Evolutionary conservation across 2,797 vertebrate genomes (phyloP).

Genomic region (Rhabdophis nuchalis): DNA sequence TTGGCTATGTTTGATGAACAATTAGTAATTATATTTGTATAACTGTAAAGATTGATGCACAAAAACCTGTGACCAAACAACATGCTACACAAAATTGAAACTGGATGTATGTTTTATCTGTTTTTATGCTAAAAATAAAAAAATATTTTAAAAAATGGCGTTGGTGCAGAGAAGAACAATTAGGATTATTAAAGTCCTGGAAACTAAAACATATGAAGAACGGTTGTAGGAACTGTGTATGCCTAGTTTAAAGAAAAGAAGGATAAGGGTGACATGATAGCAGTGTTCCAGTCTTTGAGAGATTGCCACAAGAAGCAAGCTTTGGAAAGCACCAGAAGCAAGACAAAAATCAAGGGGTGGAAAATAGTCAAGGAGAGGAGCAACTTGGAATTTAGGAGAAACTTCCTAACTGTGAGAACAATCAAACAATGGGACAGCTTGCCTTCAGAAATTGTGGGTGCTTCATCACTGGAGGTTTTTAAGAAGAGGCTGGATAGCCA

Average conservation of each 20-base stretch:
- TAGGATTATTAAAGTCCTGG: background rate
- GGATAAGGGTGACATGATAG: background rate
- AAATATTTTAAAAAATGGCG: too few relatives aligned
- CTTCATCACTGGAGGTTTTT: background rate
- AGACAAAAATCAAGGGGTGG: background rate
- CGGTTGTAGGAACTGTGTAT: too few relatives aligned
- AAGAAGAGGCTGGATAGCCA: background rate
- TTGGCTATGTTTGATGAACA: too few relatives aligned
- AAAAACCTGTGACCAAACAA: too few relatives aligned
- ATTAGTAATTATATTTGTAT: too few relatives aligned
- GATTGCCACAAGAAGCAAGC: background rate
- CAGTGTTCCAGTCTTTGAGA: background rate
- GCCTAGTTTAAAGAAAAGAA: background rate
- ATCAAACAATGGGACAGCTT: background rate
- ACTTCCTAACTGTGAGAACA: background rate
- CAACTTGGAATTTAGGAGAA: background rate
- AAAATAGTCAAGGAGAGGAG: background rate
- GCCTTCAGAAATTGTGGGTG: background rate
- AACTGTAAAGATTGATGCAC: too few relatives aligned
- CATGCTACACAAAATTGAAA: too few relatives aligned
- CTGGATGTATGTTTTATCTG: too few relatives aligned
- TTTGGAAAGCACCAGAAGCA: background rate
- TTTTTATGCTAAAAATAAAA: too few relatives aligned
- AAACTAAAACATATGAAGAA: background rate
- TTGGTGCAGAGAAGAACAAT: background rate